Percentiles rank a stretch among this genome's conserved stretches.
phyloP scores from a whole-genome alignment of 2,888 invertebrate species.

The Drosophila prostipennis region DNA sequence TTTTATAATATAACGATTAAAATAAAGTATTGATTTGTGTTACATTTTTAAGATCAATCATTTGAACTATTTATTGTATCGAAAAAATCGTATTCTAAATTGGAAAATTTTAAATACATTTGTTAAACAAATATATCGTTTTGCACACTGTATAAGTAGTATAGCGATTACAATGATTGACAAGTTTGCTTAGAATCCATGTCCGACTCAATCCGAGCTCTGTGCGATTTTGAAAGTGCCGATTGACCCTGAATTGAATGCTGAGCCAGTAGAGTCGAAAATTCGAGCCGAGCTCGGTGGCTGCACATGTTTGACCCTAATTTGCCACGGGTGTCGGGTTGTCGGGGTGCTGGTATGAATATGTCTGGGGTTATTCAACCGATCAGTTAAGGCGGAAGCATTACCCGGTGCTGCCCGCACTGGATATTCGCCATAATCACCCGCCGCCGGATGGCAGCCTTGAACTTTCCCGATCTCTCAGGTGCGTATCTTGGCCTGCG shows the following conservation, averaged over 20 bases:
- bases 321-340: conserved; percentile 50
- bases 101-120: too few relatives aligned
- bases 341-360: not conserved
- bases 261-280: conserved; percentile 31
- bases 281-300: conserved; percentile 18
- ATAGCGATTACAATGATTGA: conserved; percentile 41
- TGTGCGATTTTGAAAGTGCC: conserved; percentile 68
- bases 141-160: conserved; percentile 8
- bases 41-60: too few relatives aligned
- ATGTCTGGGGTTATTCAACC: conserved; percentile 69
- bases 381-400: conserved; percentile 69
- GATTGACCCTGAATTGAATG: conserved; percentile 69
- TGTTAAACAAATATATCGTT: not conserved
- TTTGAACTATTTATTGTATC: too few relatives aligned
- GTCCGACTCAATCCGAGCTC: conserved; percentile 40
- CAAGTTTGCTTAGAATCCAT: conserved; percentile 61
- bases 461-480: conserved; percentile 62
- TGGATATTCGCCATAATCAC: conserved; percentile 23
- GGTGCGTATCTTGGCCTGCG: conserved; percentile 56
- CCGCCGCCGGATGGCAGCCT: conserved; percentile 40
- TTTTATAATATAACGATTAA: too few relatives aligned
- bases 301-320: conserved; percentile 78
- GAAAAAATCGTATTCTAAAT: too few relatives aligned
- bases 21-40: too few relatives aligned
- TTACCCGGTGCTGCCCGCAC: conserved; percentile 24